phyloP scores from a whole-genome alignment of 2,888 invertebrate genomes.

The Leptinotarsa tumamoca region DNA sequence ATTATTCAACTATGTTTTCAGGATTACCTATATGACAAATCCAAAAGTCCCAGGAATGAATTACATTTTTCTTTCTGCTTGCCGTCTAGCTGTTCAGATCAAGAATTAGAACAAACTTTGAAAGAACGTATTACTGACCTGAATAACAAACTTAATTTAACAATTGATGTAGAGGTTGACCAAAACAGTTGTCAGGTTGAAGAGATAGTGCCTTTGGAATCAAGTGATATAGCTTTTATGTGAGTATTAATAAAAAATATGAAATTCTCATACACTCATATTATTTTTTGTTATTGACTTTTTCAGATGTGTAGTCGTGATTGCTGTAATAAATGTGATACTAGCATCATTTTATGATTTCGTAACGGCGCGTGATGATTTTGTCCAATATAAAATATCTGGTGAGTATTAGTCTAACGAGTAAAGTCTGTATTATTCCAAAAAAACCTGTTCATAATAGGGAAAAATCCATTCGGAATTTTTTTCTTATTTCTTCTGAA shows the following conservation, averaged over 20 bases:
- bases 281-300: too few species aligned
- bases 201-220: constrained; percentile 21
- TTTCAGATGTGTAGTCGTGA: constrained; percentile 22
- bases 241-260: constrained; percentile 25
- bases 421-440: too few species aligned
- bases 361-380: constrained; percentile 43
- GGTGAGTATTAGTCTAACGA: neutral
- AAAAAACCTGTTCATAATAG: too few species aligned
- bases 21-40: constrained; percentile 40
- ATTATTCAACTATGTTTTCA: constrained; percentile 28
- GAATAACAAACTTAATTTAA: constrained; percentile 38
- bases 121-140: constrained; percentile 42
- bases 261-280: too few species aligned
- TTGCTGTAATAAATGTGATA: constrained; percentile 12
- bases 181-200: constrained; percentile 43
- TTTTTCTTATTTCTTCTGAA: too few species aligned
- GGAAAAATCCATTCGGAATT: too few species aligned
- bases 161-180: constrained; percentile 42
- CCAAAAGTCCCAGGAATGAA: constrained; percentile 50
- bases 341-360: constrained; percentile 44
- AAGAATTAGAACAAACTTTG: constrained; percentile 66
- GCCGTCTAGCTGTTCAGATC: constrained; percentile 70
- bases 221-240: constrained; percentile 46
- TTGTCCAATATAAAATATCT: constrained; percentile 25
- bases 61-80: constrained; percentile 74